Evolutionary conservation across 2,888 invertebrate species (phyloP).

Genomic region (Cylloceria caligata): DNA sequence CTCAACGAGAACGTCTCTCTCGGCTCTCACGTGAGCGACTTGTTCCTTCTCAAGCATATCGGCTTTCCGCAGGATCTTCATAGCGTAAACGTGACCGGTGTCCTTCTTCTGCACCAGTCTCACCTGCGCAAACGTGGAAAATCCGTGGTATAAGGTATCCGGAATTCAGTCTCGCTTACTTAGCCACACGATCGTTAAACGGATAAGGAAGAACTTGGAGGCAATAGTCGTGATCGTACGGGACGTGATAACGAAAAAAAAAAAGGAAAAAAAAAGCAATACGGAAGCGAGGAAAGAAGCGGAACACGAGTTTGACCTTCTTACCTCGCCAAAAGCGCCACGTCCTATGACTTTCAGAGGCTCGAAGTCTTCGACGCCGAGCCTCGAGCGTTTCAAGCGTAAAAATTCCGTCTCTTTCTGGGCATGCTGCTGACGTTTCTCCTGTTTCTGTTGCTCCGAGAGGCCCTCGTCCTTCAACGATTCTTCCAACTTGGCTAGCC

Average conservation of each 20-base stretch:
- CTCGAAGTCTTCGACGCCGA: conserved; percentile 99
- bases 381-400: conserved; percentile 96
- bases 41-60: conserved; percentile 99
- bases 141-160: conserved; percentile 1
- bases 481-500: conserved; percentile 97
- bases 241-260: conserved; percentile 19
- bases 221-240: conserved; percentile 18
- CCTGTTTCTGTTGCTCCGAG: conserved; percentile 97
- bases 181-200: conserved; percentile 29
- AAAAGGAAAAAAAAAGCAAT: conserved; percentile 39
- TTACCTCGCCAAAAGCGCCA: conserved; percentile 94
- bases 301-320: conserved; percentile 47
- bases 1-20: conserved; percentile 98
- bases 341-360: conserved; percentile 98
- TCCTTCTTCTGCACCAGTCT: conserved; percentile 99
- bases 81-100: conserved; percentile 99
- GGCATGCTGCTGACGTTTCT: conserved; percentile 97
- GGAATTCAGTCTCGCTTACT: conserved; percentile 19
- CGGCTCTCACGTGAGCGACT: conserved; percentile 98
- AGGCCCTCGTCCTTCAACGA: conserved; percentile 98
- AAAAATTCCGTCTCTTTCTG: conserved; percentile 99
- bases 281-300: conserved; percentile 33
- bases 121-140: conserved; percentile 86
- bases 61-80: conserved; percentile 99
- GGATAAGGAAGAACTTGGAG: conserved; percentile 21